Base-by-base conservation (phyloP, 2,888 invertebrate species). In the Allacma fusca region DNA sequence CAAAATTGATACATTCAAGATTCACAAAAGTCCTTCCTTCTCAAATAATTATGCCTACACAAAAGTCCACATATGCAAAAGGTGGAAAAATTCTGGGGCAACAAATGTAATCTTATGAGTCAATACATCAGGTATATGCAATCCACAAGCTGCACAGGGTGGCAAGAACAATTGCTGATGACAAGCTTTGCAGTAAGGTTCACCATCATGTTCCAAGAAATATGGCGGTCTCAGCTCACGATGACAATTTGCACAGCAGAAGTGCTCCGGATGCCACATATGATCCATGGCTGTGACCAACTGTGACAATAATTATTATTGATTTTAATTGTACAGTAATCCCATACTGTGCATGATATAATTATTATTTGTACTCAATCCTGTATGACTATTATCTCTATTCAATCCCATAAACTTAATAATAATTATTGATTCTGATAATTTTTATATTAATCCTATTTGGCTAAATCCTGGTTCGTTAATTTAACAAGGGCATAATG, bases 221-320 rank as follows among this genome's bases (percentile, higher is more conserved):
- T 78, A 75, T 1, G 78, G 75, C 23, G 74, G 74, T 34, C 78
- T 50, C 29, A 78, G 29, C 19, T 78, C 78, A 40, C 69, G 44
- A 59, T 78, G 69, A 59, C 78, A 78, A 69, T 78, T 78, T 24
- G 78, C 75, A 64, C 78, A 78, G 72, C 78, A 78, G 43, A 78
- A 78, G 57, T 73, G 74, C 70, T 75, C 69, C 19, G 65, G 72
- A 65, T 71, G 65, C 70, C 62, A 59, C 59, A 57, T 34, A 28
- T 68, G 69, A 43, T 76, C 76, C 59, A 76, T 23, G n/a, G 76
- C 70, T 21, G 76, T 71, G 21, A 76, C 70, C 13, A 76, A 68
- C 57, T 57, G 43, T 28, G 68, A 65, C n/a, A n/a, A n/a, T n/a
- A n/a, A n/a, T n/a, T n/a, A 64, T 40, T 40, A 40, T 40, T 40